Base-by-base conservation (phyloP, 2,113 vertebrate species). In the Leucopsar rothschildi region DNA sequence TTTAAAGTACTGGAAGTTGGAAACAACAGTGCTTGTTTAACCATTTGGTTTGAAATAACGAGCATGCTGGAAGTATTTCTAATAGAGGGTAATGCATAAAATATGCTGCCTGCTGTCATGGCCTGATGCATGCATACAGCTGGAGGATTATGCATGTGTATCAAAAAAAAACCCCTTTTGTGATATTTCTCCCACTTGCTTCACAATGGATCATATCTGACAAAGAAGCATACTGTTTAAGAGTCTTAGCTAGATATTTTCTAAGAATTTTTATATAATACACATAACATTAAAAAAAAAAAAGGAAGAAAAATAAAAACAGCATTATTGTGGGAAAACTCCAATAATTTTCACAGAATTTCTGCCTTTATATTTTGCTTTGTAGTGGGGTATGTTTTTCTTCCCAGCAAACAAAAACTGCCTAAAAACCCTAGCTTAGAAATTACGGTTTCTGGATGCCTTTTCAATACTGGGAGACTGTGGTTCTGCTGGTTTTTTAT, bases 401-500 rank as follows among this genome's bases (percentile, higher is more conserved):
- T 59, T 83, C 63, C 49, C 78, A 50, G 65, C 68, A 81, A 88
- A 56, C 18, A 82, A 79, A 88, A 89, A 56, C 86, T 78, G 45
- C 27, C 69, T 84, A 47, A 89, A 89, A 93, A 91, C 65, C 29
- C 52, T 70, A 63, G 82, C 69, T 82, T 88, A 91, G 29, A 86
- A 88, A n/a, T 56, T 72, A 24, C 29, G 13, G 68, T 66, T 92
- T 92, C 88, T 87, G 83, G 52, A 90, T 91, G 61, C 68, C 39
- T 94, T 94, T 93, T 88, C 55, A 78, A 57, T 80, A 31, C 75
- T 85, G 63, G 86, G 90, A 93, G 57, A 75, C 73, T 94, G 94
- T 95, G 92, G 91, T 97, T 98, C 96, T 97, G 93, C 95, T 97
- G 92, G 10, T 65, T 96, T 96, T 94, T 96, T 93, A 75, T 92